Evolutionary conservation across 2,888 invertebrate species (phyloP).

Genomic region (Machimus atricapillus): DNA sequence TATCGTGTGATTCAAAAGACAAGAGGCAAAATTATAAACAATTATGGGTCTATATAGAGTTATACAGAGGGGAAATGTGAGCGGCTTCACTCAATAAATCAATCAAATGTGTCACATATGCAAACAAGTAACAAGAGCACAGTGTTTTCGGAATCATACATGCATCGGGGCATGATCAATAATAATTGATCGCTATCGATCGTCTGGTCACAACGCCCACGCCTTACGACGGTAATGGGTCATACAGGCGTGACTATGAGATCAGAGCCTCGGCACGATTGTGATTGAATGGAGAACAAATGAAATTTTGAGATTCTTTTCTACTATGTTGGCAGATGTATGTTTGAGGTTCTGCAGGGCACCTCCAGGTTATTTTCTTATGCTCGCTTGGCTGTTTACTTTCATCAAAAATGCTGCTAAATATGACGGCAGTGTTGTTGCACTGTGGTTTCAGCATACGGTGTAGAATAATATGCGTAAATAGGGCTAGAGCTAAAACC

Average conservation of each 20-base stretch:
- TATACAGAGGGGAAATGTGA: neutral
- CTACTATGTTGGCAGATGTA: neutral
- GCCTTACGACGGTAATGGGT: constrained; percentile 1
- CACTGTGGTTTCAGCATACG: neutral
- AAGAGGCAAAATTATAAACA: neutral
- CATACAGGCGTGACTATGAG: constrained; percentile 24
- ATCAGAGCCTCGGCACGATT: neutral
- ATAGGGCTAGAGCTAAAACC: neutral
- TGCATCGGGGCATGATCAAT: constrained; percentile 31
- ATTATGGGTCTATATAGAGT: neutral
- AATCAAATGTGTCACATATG: constrained; percentile 39
- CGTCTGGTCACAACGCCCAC: constrained; percentile 19
- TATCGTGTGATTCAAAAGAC: neutral
- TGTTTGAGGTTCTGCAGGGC: neutral
- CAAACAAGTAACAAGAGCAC: constrained; percentile 18
- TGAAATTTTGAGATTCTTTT: neutral
- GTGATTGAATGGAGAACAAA: neutral
- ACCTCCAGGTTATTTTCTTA: neutral
- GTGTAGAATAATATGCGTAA: neutral
- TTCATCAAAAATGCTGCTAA: neutral
- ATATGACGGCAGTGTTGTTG: neutral
- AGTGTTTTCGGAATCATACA: constrained; percentile 27
- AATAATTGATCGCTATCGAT: constrained; percentile 34
- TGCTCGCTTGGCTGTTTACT: neutral
- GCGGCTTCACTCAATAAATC: constrained; percentile 36